Base-by-base conservation (phyloP, 2,113 vertebrate species). In the Cairina moschata region DNA sequence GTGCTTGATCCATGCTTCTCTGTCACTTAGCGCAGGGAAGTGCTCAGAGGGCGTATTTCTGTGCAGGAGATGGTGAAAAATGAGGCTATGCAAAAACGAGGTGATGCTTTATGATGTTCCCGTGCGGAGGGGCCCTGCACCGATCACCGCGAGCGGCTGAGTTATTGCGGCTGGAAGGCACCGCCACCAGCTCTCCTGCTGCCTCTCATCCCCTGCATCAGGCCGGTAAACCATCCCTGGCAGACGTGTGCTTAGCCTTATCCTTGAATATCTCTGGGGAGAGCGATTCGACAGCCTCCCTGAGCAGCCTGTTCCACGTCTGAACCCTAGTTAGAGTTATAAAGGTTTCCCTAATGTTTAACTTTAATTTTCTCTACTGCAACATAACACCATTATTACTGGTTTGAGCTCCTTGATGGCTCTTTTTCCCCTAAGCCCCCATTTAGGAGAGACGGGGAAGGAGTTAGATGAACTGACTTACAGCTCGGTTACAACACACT, bases 291-390 rank as follows among this genome's bases (percentile, higher is more conserved):
- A 0, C 66, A 32, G 15, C 22, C 86, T 94, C 67, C 83, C 79
- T 2, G 52, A 69, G 71, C 58, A 88, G 89, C 83, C 62, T 21
- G 84, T 96, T 97, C 95, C 68, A 48, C 2, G 6, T 23, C 91
- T 95, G 95, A 95, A 68, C 84, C 23, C 95, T 59, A 88, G 54
- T 85, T 89, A 82, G 86, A 96, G 75, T 88, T 96, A 69, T 88
- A 87, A 96, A 91, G 84, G 92, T 90, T 96, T 94, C 88, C 66
- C 44, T 84, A 75, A 90, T 90, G 90, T 90, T 96, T 94, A 86
- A 93, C 88, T 97, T 96, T 88, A 79, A 96, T 96, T 96, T 96
- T 95, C 91, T 95, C 65, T 79, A 21, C 86, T 81, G 91, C 88
- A 93, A 78, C 91, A 91, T 56, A 95, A 88, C 94, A 73, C 92